phyloP scores from a whole-genome alignment of 1,140 invertebrate genomes.

The Cotesia typhae region DNA sequence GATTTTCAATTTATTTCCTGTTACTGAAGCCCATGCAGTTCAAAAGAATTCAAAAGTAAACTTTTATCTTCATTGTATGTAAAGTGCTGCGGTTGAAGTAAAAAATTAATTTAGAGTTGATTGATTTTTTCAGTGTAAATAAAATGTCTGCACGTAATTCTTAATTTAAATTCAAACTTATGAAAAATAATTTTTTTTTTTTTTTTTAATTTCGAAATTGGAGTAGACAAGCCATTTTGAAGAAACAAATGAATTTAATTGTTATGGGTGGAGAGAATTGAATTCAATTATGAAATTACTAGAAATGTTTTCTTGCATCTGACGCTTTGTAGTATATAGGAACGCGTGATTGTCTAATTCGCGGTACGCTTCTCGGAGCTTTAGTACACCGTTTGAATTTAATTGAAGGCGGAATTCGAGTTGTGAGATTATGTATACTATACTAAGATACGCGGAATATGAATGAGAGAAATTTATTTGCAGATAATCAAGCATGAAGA shows the following conservation, averaged over 20 bases:
- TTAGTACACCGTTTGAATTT: constrained; percentile 33
- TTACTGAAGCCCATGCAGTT: too few species aligned
- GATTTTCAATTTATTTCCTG: too few species aligned
- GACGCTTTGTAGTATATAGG: constrained; percentile 4
- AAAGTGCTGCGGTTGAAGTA: too few species aligned
- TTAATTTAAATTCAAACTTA: too few species aligned
- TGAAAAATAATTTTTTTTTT: too few species aligned
- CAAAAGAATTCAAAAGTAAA: too few species aligned
- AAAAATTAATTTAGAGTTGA: too few species aligned
- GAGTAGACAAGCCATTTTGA: neutral
- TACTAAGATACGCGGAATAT: constrained; percentile 1
- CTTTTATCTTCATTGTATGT: too few species aligned
- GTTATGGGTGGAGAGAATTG: neutral
- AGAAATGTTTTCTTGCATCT: neutral
- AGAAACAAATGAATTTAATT: too few species aligned
- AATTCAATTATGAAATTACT: constrained; percentile 1
- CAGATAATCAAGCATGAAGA: constrained; percentile 5
- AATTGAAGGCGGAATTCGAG: constrained; percentile 35
- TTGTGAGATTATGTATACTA: constrained; percentile 26
- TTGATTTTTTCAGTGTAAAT: too few species aligned
- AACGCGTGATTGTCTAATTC: constrained; percentile 17
- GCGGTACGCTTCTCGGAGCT: constrained; percentile 18
- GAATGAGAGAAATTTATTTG: neutral
- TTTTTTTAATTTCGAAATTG: too few species aligned
- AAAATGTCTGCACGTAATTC: too few species aligned